Evolutionary conservation across 2,113 vertebrate genomes (phyloP), one percentile per base, ranked within the genome.

Genomic region (Amphilophus citrinellus): DNA sequence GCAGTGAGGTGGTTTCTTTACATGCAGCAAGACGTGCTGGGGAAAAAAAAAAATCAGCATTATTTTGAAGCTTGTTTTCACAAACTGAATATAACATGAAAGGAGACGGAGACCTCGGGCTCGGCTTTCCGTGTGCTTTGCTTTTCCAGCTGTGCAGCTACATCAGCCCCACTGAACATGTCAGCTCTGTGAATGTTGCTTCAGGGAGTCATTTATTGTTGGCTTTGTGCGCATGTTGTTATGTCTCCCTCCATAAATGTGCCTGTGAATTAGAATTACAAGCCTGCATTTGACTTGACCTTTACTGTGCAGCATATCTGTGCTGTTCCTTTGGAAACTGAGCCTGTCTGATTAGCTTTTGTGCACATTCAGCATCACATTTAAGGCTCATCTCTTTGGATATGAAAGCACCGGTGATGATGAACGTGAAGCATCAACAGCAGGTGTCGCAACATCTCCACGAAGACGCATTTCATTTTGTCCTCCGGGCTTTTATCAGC

Each of bases 211-310:
- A 1, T 84, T 68, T 83, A 76, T 39, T 11, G 58, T n/a, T 7
- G 9, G 13, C 35, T 50, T 30, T 50, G 79, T 65, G 66, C 47
- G 63, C 27, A 24, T 44, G 42, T 76, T 8, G 11, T 11, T 62
- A 60, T 17, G 18, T 66, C 62, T 18, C 11, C 35, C 17, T 18
- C n/a, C 50, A 83, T 87, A 65, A 85, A 75, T 10, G 61, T 76
- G 66, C 75, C 39, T 13, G 14, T 84, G 20, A 80, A 79, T 39
- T 60, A n/a, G 13, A 80, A 75, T 66, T 13, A 61, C 37, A 27
- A 24, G 71, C 0, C 30, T 58, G 35, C 65, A 9, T 78, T 61
- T 79, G 18, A 77, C 17, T 79, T 50, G 47, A 68, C 76, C 58
- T 82, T 79, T 78, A 14, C 76, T n/a, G 39, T 7, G 11, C 18